Base-by-base conservation (phyloP, 2,888 invertebrate genomes). In the Drosophila mulleri region DNA sequence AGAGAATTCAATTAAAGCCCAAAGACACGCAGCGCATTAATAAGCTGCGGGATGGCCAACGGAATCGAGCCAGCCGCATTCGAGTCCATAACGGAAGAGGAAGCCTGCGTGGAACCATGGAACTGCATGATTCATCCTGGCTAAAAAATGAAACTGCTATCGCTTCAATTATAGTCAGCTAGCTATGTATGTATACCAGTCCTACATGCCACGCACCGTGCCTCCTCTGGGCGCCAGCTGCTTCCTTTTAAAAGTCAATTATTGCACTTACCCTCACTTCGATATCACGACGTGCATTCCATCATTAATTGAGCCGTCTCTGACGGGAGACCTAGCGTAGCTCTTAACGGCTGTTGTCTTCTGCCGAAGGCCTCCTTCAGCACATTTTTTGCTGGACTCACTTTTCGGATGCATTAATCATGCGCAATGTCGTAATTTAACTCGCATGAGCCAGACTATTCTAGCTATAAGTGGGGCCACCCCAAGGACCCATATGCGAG, bases 231-330 rank as follows among this genome's bases (percentile, higher is more conserved):
- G 70, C 77, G 81, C 78, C 83, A 85, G 68, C 67, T 77, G 80
- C 65, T 79, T 70, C 60, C 80, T 74, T 71, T 83, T 72, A 84
- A 85, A 89, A 79, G 71, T 77, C 87, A 75, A 89, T 85, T 86
- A 77, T 61, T 75, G 66, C 75, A 58, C 50, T 60, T 65, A 58
- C 35, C 16, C 35, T n/a, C 45, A 56, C 41, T 37, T 53, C 54
- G 35, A 54, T 63, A n/a, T 53, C 18, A 60, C 52, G 65, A 69
- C 77, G 70, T 78, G 87, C 67, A 78, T 59, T 70, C 65, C 67
- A 75, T 80, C 64, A 76, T 71, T 83, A 78, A 82, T 78, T 72
- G 78, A 71, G 61, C 47, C 4, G 42, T 54, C 44, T 54, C 73
- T 66, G 64, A 47, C 64, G 39, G 29, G 23, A 47, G 68, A 23